Percentiles rank a stretch among this genome's conserved stretches.
phyloP scores from a whole-genome alignment of 2,797 vertebrate species.

The Sarcoramphus papa region DNA sequence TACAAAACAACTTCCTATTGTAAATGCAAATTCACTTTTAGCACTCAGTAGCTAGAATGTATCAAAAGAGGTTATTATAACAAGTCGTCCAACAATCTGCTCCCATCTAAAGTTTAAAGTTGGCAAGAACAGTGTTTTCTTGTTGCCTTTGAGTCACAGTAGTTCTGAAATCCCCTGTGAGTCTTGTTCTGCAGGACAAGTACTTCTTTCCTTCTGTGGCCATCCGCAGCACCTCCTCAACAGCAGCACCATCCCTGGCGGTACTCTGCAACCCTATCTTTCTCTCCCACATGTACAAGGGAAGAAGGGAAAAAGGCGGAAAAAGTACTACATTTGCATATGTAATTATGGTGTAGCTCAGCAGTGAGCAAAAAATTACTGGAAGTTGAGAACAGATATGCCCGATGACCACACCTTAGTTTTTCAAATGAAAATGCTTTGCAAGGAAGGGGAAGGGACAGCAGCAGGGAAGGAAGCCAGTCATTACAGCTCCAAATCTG shows the following conservation, averaged over 20 bases:
- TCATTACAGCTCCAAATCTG: slow-evolving; percentile 26
- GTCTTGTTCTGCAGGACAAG: neutral
- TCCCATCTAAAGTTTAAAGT: neutral
- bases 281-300: slow-evolving; percentile 34
- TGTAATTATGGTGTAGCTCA: slow-evolving; percentile 24
- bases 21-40: neutral
- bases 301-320: neutral
- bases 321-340: slow-evolving; percentile 44
- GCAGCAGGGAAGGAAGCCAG: slow-evolving; percentile 58
- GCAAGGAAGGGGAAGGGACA: slow-evolving; percentile 63
- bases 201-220: neutral
- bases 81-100: neutral
- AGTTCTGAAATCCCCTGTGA: neutral
- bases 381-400: slow-evolving; percentile 63
- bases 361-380: slow-evolving; percentile 58
- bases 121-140: neutral
- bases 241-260: neutral
- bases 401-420: slow-evolving; percentile 46
- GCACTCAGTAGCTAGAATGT: neutral
- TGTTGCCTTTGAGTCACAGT: neutral
- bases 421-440: slow-evolving; percentile 48
- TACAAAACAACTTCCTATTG: neutral
- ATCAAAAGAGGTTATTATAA: neutral
- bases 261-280: slow-evolving; percentile 34
- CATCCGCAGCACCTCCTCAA: neutral